phyloP scores from a whole-genome alignment of 1,140 invertebrate genomes.

The Stegodyphus dumicola region DNA sequence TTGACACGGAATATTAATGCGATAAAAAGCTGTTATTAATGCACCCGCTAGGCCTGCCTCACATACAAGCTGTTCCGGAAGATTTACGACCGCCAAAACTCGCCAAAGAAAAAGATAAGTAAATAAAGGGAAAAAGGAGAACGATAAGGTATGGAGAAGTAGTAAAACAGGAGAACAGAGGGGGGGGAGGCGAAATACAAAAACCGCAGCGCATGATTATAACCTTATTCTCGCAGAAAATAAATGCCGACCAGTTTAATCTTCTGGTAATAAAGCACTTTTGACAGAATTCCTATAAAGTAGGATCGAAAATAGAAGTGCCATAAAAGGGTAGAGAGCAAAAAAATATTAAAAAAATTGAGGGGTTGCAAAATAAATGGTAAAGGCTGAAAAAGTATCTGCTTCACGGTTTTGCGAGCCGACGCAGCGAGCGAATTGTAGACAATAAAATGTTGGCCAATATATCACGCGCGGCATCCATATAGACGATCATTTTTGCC shows the following conservation, averaged over 20 bases:
- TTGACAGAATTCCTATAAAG: slow-evolving; percentile 60
- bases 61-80: slow-evolving; percentile 35
- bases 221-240: slow-evolving; percentile 58
- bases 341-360: slow-evolving; percentile 1
- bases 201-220: slow-evolving; percentile 54
- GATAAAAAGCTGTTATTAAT: slow-evolving; percentile 61
- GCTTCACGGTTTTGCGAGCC: slow-evolving; percentile 49
- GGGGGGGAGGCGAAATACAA: slow-evolving; percentile 12
- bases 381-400: slow-evolving; percentile 55
- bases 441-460: slow-evolving; percentile 60
- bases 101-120: not conserved
- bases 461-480: slow-evolving; percentile 35
- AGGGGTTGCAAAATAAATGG: slow-evolving; percentile 49
- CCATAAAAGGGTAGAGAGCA: slow-evolving; percentile 42
- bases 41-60: slow-evolving; percentile 24
- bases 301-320: slow-evolving; percentile 58
- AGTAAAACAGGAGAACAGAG: slow-evolving; percentile 35
- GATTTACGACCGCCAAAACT: slow-evolving; percentile 43
- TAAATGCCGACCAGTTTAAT: slow-evolving; percentile 59
- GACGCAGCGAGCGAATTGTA: slow-evolving; percentile 52
- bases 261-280: slow-evolving; percentile 60
- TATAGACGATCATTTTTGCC: slow-evolving; percentile 14
- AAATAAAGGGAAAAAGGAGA: slow-evolving; percentile 24
- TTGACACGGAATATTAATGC: slow-evolving; percentile 59
- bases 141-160: slow-evolving; percentile 51